Evolutionary conservation across 2,113 vertebrate genomes (phyloP).

Genomic region (Chlamydotis undulata): DNA sequence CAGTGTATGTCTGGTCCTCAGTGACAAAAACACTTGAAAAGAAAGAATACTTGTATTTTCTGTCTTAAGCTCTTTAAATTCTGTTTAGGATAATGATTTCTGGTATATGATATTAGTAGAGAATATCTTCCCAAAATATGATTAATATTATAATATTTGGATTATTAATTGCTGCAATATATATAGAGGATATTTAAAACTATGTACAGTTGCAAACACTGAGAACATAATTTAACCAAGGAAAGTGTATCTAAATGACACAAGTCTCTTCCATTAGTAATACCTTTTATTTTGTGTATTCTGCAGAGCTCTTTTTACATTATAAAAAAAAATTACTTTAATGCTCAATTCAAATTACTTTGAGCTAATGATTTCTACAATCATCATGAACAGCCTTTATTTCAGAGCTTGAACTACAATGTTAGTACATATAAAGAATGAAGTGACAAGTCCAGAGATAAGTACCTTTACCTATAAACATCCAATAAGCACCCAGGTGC

Average conservation of each 20-base stretch:
- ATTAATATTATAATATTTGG: not conserved
- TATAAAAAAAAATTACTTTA: not conserved
- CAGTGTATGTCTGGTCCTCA: not conserved
- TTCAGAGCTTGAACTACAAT: not conserved
- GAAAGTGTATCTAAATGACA: not conserved
- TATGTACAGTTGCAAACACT: not conserved
- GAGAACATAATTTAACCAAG: not conserved
- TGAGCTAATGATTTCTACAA: not conserved
- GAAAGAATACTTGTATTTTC: not conserved
- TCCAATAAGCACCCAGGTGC: not conserved
- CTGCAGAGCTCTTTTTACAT: not conserved
- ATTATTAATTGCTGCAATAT: not conserved
- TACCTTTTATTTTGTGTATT: not conserved
- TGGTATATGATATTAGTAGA: not conserved
- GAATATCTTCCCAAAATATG: not conserved
- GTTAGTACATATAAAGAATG: not conserved
- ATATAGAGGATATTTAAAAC: not conserved
- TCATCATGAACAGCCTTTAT: not conserved
- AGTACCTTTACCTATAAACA: not conserved
- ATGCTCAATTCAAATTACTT: not conserved
- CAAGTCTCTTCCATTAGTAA: not conserved
- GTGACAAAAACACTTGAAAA: not conserved
- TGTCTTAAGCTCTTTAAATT: not conserved
- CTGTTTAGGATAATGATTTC: not conserved
- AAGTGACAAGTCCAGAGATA: not conserved